Evolutionary conservation across 1,140 invertebrate genomes (phyloP).

Genomic region (Platyscapa corneri): DNA sequence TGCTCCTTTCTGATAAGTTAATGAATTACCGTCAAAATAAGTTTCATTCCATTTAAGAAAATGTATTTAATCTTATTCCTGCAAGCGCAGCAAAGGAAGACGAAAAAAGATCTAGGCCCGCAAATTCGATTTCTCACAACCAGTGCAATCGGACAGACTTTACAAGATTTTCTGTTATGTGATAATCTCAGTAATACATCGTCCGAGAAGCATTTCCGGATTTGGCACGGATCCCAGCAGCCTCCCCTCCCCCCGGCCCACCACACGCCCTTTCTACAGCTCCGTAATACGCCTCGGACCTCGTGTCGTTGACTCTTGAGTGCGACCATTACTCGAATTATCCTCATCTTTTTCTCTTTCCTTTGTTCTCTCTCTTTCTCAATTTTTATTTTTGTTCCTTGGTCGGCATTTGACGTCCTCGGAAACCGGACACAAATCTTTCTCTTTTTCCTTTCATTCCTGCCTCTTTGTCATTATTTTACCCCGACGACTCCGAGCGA

Average conservation of each 20-base stretch:
- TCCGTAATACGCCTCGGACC: neutral
- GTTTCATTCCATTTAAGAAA: neutral
- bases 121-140: constrained; percentile 19
- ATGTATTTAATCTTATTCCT: neutral
- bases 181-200: constrained; percentile 59
- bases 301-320: constrained; percentile 47
- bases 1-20: neutral
- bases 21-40: neutral
- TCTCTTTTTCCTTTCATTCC: neutral
- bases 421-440: neutral
- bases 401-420: neutral
- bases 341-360: constrained; percentile 35
- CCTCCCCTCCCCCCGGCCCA: constrained; percentile 9
- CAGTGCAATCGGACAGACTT: constrained; percentile 23
- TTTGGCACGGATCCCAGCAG: constrained; percentile 51
- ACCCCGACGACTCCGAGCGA: constrained; percentile 7
- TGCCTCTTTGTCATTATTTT: neutral
- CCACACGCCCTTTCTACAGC: neutral
- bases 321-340: constrained; percentile 54
- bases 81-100: neutral
- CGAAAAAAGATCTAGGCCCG: neutral
- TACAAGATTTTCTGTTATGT: constrained; percentile 56
- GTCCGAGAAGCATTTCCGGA: constrained; percentile 55
- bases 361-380: constrained; percentile 27
- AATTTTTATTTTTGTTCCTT: constrained; percentile 34